These are phyloP conservation scores for Digitonthophagus gazella DNA, from an alignment of 2,888 invertebrate genomes.

Conservation along the genomic window DNA sequence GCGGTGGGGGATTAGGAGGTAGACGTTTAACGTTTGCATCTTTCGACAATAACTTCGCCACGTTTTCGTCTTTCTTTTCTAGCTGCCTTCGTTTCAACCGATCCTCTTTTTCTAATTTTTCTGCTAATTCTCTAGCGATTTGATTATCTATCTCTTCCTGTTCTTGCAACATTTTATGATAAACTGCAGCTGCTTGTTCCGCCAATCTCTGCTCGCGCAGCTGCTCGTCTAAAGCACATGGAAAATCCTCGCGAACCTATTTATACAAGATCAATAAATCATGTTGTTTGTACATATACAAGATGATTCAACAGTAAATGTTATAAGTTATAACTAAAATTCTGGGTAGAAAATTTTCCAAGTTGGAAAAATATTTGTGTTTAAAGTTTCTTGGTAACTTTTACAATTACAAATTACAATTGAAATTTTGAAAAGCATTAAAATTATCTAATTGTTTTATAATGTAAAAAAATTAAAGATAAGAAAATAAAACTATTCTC, in stretches of 20 bases:
- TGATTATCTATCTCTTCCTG: slow-evolving; percentile 70
- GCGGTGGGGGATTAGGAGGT: slow-evolving; percentile 24
- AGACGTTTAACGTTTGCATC: too few species aligned
- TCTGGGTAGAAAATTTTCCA: not conserved
- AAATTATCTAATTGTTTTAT: too few species aligned
- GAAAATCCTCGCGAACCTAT: slow-evolving; percentile 75
- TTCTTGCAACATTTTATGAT: slow-evolving; percentile 61
- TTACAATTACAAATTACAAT: too few species aligned
- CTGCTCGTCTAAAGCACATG: slow-evolving; percentile 73
- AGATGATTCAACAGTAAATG: not conserved
- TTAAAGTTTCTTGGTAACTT: not conserved
- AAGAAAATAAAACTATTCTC: too few species aligned
- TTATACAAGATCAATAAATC: slow-evolving; percentile 59
- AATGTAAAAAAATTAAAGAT: too few species aligned
- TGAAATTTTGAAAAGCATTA: too few species aligned
- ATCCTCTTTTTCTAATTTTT: slow-evolving; percentile 60
- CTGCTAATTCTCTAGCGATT: slow-evolving; percentile 64
- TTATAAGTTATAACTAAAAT: slow-evolving; percentile 3
- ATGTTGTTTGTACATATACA: not conserved
- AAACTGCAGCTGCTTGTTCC: slow-evolving; percentile 60
- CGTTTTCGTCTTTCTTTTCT: slow-evolving; percentile 56
- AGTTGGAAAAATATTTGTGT: too few species aligned
- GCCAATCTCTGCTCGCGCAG: slow-evolving; percentile 65
- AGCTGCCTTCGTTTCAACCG: slow-evolving; percentile 54
- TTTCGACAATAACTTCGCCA: slow-evolving; percentile 52